Evolutionary conservation across 2,113 vertebrate genomes (phyloP).

Genomic region (Stictonetta naevosa): DNA sequence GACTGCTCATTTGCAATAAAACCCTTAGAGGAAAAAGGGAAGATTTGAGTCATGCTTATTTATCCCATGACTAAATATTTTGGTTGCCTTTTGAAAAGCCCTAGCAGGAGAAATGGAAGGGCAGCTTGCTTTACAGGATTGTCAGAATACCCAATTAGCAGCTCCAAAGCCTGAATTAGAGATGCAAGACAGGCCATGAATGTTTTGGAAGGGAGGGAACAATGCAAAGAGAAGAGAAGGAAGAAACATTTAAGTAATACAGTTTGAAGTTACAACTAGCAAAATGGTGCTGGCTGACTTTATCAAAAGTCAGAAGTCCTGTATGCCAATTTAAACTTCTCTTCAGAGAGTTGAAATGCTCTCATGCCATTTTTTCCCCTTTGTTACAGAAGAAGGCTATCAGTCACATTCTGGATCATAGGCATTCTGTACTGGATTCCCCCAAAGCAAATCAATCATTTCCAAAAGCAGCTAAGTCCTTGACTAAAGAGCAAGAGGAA

Average conservation of each 20-base stretch:
- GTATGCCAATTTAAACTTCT: neutral
- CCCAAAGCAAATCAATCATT: neutral
- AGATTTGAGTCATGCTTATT: neutral
- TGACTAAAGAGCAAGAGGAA: constrained; percentile 8
- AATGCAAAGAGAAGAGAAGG: neutral
- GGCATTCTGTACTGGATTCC: neutral
- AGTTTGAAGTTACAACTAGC: neutral
- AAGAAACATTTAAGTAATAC: neutral
- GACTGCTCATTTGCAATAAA: neutral
- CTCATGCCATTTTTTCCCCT: neutral
- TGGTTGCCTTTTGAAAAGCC: neutral
- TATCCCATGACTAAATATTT: neutral
- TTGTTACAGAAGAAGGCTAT: constrained; percentile 2
- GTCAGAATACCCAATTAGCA: neutral
- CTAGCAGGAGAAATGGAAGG: neutral
- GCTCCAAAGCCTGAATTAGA: neutral
- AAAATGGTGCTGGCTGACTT: neutral
- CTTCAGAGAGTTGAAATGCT: neutral
- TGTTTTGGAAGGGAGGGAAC: neutral
- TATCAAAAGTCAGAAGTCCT: neutral
- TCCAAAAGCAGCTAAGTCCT: neutral
- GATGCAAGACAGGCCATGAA: neutral
- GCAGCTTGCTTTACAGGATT: neutral
- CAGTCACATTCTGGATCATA: neutral
- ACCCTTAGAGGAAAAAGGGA: neutral